These are phyloP conservation scores for Petroica traversi DNA, from an alignment of 2,113 vertebrate genomes.

Conservation along the genomic window DNA sequence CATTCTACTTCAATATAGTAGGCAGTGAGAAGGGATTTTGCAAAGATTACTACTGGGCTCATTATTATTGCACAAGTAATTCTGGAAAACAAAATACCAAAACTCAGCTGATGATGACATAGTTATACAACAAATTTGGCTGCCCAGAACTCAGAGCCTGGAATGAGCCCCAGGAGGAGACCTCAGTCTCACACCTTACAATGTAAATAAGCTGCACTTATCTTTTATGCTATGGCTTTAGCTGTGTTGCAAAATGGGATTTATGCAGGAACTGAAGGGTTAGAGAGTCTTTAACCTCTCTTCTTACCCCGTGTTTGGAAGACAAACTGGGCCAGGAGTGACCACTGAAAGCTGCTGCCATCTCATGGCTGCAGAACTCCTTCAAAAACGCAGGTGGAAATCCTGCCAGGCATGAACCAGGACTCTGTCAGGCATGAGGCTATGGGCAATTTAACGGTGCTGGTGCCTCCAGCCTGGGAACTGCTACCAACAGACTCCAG, in stretches of 20 bases:
- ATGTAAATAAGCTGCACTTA: neutral
- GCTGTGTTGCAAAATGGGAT: neutral
- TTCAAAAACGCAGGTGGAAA: neutral
- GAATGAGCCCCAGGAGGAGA: neutral
- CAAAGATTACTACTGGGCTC: slow-evolving; percentile 43
- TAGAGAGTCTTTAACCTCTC: neutral
- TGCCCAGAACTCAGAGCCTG: neutral
- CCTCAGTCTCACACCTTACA: neutral
- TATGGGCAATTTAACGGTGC: no score
- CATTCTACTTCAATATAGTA: slow-evolving; percentile 26
- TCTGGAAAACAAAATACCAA: slow-evolving; percentile 60
- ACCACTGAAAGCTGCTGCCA: slow-evolving; percentile 3
- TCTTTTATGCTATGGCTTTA: neutral
- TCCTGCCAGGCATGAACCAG: neutral
- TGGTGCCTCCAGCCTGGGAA: neutral
- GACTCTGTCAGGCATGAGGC: neutral
- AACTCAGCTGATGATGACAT: slow-evolving; percentile 47
- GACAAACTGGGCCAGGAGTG: neutral
- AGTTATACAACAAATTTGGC: neutral
- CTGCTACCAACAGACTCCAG: neutral
- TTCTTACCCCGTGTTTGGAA: neutral
- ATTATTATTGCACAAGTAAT: slow-evolving; percentile 35
- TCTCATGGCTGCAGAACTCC: neutral
- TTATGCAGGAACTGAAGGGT: neutral
- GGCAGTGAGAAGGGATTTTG: slow-evolving; percentile 35